Evolutionary conservation across 2,888 invertebrate genomes (phyloP).

Genomic region (Pristionchus mayeri): DNA sequence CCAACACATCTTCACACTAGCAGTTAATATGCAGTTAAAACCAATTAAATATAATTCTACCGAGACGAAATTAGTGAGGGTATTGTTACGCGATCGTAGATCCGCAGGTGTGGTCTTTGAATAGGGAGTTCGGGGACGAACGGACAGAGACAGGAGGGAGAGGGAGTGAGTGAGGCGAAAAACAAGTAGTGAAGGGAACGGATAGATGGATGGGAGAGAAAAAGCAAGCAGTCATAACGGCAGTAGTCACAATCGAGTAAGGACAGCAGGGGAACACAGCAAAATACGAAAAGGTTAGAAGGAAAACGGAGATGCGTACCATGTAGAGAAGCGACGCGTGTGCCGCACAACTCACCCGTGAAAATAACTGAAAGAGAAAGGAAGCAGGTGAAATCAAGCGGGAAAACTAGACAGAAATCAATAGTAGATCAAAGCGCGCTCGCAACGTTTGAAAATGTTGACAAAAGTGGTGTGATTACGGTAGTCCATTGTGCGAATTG

Average conservation of each 20-base stretch:
- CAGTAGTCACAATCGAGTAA: neutral
- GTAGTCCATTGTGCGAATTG: too few relatives aligned
- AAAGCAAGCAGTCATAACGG: too few relatives aligned
- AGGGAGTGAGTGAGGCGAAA: constrained; percentile 18
- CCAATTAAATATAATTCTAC: too few relatives aligned
- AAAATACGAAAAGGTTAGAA: neutral
- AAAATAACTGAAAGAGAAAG: constrained; percentile 4
- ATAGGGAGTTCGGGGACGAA: neutral
- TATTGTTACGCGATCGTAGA: neutral
- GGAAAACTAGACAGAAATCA: too few relatives aligned
- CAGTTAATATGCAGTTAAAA: too few relatives aligned
- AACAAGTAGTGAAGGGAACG: constrained; percentile 12
- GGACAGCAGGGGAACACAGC: neutral
- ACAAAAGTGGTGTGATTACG: too few relatives aligned
- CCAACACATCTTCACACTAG: too few relatives aligned
- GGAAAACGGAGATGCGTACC: neutral
- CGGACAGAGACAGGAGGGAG: neutral
- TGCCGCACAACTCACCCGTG: constrained; percentile 23
- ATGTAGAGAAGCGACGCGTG: constrained; percentile 1
- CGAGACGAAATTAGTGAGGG: neutral
- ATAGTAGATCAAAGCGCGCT: too few relatives aligned
- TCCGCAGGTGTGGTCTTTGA: neutral
- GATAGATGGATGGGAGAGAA: neutral
- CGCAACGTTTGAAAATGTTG: too few relatives aligned
- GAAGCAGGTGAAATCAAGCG: constrained; percentile 7